Base-by-base conservation (phyloP, 92 coral and sea anemone genomes). In the Scolanthus callimorphus region DNA sequence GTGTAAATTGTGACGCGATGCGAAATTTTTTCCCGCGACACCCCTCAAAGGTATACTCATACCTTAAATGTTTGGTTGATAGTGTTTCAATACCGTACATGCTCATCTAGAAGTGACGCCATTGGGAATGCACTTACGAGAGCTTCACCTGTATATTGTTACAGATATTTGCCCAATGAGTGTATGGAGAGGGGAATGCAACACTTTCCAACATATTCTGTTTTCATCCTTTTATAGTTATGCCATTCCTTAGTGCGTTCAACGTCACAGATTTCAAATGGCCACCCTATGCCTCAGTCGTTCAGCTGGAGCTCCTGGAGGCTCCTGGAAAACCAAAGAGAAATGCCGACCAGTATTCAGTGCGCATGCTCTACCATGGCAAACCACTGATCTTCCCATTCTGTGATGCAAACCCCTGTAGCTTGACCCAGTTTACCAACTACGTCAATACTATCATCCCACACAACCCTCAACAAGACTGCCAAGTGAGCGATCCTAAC, bases 251-350 rank as follows among this genome's bases (percentile, higher is more conserved):
- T 27, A 59, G 70, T 23, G 99, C 99, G 13, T 83, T 88, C 53
- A 89, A 84, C 51, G 80, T 86, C n/a, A 69, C 75, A 44, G 96
- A 85, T 31, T 55, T 70, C 48, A 53, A 73, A 8, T 94, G 99
- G 99, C 69, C 90, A 3, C 95, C 99, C 1, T 94, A 88, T 22
- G 96, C 99, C 13, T 81, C 99, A 3, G 47, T 89, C 59, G 44
- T 94, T 2, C 81, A 71, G 29, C 37, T 94, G 30, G 99, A 94
- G 71, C 74, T 94, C 43, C 76, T 64, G 30, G 76, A 88, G 43
- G 68, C 51, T 27, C 13, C 68, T 19, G 71, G 60, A 3, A 68
- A 25, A 45, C 24, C 67, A 19, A 25, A 52, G 26, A 29, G 61
- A 21, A 63, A 34, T 54, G 13, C 41, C 26, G 67, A 55, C 60